phyloP scores from a whole-genome alignment of 1,140 invertebrate species.

The Bombus sylvicola region DNA sequence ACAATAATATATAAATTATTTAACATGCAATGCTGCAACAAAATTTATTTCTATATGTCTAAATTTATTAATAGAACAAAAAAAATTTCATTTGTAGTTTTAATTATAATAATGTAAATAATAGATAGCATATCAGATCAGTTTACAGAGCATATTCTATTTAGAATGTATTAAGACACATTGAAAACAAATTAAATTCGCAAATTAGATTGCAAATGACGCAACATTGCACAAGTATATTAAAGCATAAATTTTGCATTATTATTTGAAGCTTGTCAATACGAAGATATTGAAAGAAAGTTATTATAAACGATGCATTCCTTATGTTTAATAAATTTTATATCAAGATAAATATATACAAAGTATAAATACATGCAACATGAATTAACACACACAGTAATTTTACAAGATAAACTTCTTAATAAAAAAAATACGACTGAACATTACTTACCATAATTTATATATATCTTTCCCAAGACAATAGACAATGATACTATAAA shows the following conservation, averaged over 20 bases:
- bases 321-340: background rate
- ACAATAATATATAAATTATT: background rate
- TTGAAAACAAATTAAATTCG: slow-evolving; percentile 3
- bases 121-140: background rate
- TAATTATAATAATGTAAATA: background rate
- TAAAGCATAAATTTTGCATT: background rate
- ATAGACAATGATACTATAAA: slow-evolving; percentile 68
- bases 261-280: slow-evolving; percentile 36
- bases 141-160: background rate
- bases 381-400: background rate
- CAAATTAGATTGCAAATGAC: slow-evolving; percentile 21
- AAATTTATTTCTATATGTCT: background rate
- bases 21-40: slow-evolving; percentile 15
- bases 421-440: background rate
- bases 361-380: slow-evolving; percentile 13
- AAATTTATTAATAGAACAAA: background rate
- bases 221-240: background rate
- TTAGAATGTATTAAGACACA: background rate
- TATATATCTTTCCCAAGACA: slow-evolving; percentile 68
- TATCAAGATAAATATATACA: slow-evolving; percentile 19
- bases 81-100: background rate
- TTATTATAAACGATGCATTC: background rate
- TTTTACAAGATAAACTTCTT: background rate
- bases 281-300: slow-evolving; percentile 37
- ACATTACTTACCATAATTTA: slow-evolving; percentile 69